Evolutionary conservation across 2,797 vertebrate species (phyloP).

Genomic region (Toxotes lorentzi): DNA sequence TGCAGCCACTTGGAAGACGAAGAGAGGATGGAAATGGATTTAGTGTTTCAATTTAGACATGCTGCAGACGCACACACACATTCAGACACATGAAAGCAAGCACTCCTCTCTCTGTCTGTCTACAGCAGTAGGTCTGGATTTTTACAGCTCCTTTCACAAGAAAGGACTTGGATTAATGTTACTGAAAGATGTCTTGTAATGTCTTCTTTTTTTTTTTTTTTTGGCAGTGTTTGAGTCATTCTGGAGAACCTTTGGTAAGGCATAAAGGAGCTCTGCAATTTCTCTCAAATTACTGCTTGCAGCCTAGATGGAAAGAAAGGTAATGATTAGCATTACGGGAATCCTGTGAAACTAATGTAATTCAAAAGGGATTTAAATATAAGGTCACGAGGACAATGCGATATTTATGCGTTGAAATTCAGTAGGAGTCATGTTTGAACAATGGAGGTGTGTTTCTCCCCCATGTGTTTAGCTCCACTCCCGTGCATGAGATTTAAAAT

Average conservation of each 20-base stretch:
- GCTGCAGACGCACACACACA: background rate
- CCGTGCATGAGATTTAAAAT: no score
- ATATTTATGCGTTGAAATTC: background rate
- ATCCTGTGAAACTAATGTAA: background rate
- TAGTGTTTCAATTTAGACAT: conserved; percentile 22
- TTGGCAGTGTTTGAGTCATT: conserved; percentile 11
- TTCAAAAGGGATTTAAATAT: background rate
- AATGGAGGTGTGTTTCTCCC: background rate
- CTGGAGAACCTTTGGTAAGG: background rate
- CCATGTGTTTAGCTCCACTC: background rate
- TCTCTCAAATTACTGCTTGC: background rate
- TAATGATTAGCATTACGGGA: background rate
- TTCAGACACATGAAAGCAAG: background rate
- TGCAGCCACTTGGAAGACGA: background rate
- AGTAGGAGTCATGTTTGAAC: background rate
- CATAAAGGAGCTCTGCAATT: background rate
- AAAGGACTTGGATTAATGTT: background rate
- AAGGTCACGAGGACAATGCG: background rate
- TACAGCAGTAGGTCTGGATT: background rate
- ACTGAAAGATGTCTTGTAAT: background rate
- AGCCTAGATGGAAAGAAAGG: background rate
- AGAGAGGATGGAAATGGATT: conserved; percentile 26
- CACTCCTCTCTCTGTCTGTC: background rate
- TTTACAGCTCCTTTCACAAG: background rate
- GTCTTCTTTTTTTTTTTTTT: background rate